Percentiles rank a stretch among this genome's conserved stretches.
These are phyloP conservation scores for Ridgeia piscesae DNA, from an alignment of 1,140 invertebrate genomes.

Conservation along the genomic window DNA sequence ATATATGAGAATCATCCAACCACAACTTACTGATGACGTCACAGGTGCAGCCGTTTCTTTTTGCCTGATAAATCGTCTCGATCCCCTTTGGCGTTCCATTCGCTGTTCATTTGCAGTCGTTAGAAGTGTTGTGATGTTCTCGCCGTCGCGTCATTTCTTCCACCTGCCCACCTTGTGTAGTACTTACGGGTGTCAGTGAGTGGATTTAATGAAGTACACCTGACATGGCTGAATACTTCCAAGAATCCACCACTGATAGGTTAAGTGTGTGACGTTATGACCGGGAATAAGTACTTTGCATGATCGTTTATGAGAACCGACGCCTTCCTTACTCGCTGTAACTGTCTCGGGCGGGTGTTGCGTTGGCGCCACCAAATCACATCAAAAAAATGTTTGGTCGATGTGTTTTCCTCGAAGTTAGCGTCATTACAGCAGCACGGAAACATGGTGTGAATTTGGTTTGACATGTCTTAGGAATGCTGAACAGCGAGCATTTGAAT, in stretches of 20 bases:
- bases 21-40: not conserved
- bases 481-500: not conserved
- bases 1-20: not conserved
- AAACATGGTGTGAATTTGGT: not conserved
- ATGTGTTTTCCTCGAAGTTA: not conserved
- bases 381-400: not conserved
- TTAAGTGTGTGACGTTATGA: not conserved
- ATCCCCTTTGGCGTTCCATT: not conserved
- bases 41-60: not conserved
- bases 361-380: not conserved
- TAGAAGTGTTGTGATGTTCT: not conserved
- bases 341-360: not conserved
- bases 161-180: not conserved
- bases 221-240: not conserved
- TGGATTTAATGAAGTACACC: not conserved
- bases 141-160: not conserved
- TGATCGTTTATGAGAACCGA: not conserved
- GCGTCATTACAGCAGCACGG: not conserved
- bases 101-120: not conserved
- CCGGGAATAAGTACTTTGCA: not conserved
- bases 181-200: not conserved
- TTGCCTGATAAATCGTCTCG: not conserved
- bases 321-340: not conserved
- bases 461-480: not conserved
- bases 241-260: not conserved